Evolutionary conservation across 2,113 vertebrate species (phyloP).

Genomic region (Melozone crissalis): DNA sequence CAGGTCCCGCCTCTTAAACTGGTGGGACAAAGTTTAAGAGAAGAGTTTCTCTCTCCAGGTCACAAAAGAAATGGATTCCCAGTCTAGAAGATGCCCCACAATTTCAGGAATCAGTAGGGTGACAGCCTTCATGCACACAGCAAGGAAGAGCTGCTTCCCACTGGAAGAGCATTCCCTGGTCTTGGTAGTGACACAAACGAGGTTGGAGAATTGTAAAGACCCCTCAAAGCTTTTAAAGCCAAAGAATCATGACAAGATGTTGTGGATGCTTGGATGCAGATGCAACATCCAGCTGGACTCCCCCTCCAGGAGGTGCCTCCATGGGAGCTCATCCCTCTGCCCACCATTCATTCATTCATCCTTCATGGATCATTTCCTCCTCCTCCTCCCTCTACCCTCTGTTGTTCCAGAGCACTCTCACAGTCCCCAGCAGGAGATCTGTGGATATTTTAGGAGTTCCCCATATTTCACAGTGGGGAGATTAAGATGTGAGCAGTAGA

Average conservation of each 20-base stretch:
- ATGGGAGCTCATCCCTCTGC: background rate
- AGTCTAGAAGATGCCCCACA: background rate
- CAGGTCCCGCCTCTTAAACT: background rate
- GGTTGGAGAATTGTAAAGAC: background rate
- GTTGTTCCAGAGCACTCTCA: background rate
- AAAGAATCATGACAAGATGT: background rate
- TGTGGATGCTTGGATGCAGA: background rate
- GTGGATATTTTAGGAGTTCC: background rate
- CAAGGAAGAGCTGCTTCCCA: background rate
- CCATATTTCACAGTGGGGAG: background rate
- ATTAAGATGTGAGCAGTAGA: background rate
- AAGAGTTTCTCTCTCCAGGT: background rate
- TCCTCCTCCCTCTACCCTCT: background rate
- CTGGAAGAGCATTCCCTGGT: background rate
- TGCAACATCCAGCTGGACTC: background rate
- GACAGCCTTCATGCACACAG: background rate
- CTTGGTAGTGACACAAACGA: background rate
- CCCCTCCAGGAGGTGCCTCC: background rate
- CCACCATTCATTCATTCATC: too few species aligned
- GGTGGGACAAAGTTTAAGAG: background rate
- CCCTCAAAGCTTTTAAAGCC: background rate
- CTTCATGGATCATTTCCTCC: background rate
- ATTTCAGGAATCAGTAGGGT: background rate
- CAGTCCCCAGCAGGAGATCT: background rate
- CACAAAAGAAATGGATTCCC: background rate